Percentiles rank a stretch among this genome's conserved stretches.
Evolutionary conservation across 92 coral and sea anemone species (phyloP).

Genomic region (Zoanthus sansibaricus): DNA sequence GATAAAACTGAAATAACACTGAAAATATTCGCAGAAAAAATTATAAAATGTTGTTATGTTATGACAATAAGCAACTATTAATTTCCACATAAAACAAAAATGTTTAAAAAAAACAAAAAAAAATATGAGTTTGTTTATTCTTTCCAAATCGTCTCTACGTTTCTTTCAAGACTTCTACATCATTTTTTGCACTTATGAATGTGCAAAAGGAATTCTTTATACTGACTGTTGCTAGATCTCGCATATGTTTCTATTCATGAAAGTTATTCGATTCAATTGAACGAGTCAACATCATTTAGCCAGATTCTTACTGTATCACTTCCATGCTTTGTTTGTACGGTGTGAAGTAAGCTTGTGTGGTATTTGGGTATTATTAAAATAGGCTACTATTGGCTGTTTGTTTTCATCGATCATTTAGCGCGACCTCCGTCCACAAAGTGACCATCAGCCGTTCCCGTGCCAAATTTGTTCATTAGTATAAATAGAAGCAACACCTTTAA

Average conservation of each 20-base stretch:
- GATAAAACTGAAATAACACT: neutral
- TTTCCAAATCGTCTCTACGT: neutral
- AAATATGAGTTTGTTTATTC: neutral
- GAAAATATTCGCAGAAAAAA: neutral
- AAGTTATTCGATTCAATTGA: slow-evolving; percentile 18
- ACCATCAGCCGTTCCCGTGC: slow-evolving; percentile 51
- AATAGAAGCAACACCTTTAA: neutral
- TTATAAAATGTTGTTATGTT: neutral
- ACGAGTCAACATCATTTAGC: slow-evolving; percentile 30
- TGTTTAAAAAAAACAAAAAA: neutral
- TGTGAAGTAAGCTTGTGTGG: neutral
- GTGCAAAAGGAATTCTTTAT: neutral
- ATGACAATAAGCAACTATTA: neutral
- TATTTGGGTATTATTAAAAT: slow-evolving; percentile 6
- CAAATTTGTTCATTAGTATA: neutral
- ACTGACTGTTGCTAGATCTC: slow-evolving; percentile 79
- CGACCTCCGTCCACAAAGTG: slow-evolving; percentile 16
- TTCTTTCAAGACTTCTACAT: neutral
- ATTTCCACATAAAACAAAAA: neutral
- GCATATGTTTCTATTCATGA: slow-evolving; percentile 80
- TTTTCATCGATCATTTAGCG: slow-evolving; percentile 20
- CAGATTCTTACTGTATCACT: slow-evolving; percentile 25
- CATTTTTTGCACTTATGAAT: neutral
- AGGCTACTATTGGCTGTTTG: slow-evolving; percentile 15
- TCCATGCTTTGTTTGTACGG: slow-evolving; percentile 21